Evolutionary conservation across 2,888 invertebrate species (phyloP).

Genomic region (Podotricha telesiphe): DNA sequence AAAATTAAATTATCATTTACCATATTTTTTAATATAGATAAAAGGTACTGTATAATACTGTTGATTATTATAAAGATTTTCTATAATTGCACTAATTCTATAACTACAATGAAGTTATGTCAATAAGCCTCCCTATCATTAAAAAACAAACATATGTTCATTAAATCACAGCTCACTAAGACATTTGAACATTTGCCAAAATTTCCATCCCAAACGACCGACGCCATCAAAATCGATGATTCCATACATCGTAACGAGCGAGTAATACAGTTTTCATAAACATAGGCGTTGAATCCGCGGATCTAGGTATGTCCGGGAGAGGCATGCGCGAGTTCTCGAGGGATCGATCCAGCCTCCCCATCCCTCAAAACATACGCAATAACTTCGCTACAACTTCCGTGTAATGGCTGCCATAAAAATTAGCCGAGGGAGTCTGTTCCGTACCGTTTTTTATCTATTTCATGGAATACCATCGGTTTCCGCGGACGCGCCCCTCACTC

Average conservation of each 20-base stretch:
- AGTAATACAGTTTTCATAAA: constrained; percentile 29
- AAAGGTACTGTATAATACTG: too few species aligned
- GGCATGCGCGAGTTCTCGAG: constrained; percentile 66
- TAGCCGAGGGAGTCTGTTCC: constrained; percentile 27
- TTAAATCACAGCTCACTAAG: not conserved
- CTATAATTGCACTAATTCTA: not conserved
- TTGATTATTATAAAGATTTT: too few species aligned
- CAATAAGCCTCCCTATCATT: too few species aligned
- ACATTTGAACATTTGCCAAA: not conserved
- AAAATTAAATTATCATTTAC: not conserved
- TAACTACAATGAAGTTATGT: not conserved
- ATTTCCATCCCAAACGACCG: not conserved
- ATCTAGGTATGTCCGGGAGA: constrained; percentile 48
- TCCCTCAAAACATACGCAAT: constrained; percentile 77
- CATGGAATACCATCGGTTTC: not conserved
- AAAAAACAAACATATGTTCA: too few species aligned
- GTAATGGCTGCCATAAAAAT: constrained; percentile 72
- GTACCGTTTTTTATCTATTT: constrained; percentile 15
- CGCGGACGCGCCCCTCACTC: not conserved
- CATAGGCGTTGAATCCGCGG: constrained; percentile 37
- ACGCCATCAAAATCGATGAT: constrained; percentile 27
- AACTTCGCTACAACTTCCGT: constrained; percentile 65
- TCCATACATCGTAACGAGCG: constrained; percentile 18
- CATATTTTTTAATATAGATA: not conserved
- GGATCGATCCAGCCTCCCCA: constrained; percentile 75